A percentile compares a stretch with the other conserved stretches of the same genome.
Evolutionary conservation across 2,797 vertebrate genomes (phyloP).

Genomic region (Threskiornis aethiopicus): DNA sequence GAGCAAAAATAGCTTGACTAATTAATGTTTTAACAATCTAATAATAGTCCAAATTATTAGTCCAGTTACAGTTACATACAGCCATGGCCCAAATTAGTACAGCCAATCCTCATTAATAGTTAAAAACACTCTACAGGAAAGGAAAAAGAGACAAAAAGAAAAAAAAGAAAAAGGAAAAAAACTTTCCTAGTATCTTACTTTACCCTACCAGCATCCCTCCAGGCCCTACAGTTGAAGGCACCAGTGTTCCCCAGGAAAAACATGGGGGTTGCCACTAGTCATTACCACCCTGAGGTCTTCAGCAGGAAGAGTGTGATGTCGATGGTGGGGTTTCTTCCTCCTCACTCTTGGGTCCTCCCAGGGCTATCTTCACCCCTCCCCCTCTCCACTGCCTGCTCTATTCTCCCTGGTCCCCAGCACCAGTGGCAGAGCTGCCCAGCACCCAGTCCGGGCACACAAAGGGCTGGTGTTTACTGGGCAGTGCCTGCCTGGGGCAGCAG

Average conservation of each 20-base stretch:
- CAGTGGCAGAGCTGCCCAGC: not conserved
- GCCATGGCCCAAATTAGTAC: not conserved
- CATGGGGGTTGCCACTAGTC: not conserved
- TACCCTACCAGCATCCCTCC: not conserved
- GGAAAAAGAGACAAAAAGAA: not conserved
- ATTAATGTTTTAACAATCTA: conserved; percentile 62
- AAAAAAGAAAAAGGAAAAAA: not conserved
- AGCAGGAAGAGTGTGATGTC: not conserved
- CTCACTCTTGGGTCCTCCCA: rapidly evolving
- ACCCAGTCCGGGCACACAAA: not conserved
- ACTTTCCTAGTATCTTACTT: not conserved
- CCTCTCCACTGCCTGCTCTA: rapidly evolving
- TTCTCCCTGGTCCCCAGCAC: not conserved
- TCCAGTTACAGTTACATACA: not conserved
- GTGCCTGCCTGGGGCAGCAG: not conserved
- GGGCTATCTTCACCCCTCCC: rapidly evolving
- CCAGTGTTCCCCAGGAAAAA: not conserved
- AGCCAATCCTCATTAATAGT: conserved; percentile 54
- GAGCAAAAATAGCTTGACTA: conserved; percentile 32
- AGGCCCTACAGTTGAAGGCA: not conserved
- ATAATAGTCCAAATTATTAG: conserved; percentile 53
- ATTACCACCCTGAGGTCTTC: too few species aligned
- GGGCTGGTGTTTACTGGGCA: not conserved
- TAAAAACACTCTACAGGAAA: not conserved
- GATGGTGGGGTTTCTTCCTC: not conserved